A percentile compares a stretch with the other conserved stretches of the same genome.
These are phyloP conservation scores for Poeciliopsis presidionis DNA, from an alignment of 2,797 vertebrate species.

Conservation along the genomic window DNA sequence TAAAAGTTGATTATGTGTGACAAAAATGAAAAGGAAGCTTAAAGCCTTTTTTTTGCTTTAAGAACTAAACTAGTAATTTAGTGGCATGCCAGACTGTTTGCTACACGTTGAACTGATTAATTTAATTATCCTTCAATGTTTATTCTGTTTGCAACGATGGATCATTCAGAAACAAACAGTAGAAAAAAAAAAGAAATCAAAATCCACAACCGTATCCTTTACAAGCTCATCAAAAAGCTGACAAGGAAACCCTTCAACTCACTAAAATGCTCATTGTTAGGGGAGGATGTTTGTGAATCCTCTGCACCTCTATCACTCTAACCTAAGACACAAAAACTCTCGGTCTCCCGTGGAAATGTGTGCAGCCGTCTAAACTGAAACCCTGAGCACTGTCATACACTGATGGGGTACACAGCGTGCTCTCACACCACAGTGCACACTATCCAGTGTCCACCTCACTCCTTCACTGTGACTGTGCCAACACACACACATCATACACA, in stretches of 20 bases:
- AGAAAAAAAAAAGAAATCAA: constrained; percentile 60
- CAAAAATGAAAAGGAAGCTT: not conserved
- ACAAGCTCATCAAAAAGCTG: constrained; percentile 41
- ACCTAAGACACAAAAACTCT: constrained; percentile 57
- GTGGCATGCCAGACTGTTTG: constrained; percentile 23
- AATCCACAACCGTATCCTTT: constrained; percentile 67
- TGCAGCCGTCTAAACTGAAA: constrained; percentile 37
- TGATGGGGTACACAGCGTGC: constrained; percentile 39
- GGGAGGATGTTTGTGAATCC: constrained; percentile 46
- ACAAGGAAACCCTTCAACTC: constrained; percentile 30
- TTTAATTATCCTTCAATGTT: constrained; percentile 47
- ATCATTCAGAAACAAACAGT: constrained; percentile 41
- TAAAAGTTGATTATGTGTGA: not conserved
- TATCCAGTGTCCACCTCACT: constrained; percentile 57
- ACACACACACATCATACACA: constrained; percentile 24
- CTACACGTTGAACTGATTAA: constrained; percentile 50
- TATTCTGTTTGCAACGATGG: constrained; percentile 48
- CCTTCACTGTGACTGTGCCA: constrained; percentile 55
- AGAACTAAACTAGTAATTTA: not conserved
- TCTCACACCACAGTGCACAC: constrained; percentile 38
- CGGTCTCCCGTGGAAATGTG: constrained; percentile 23
- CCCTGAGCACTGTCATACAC: constrained; percentile 35
- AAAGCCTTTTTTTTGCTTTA: not conserved
- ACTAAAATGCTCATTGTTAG: constrained; percentile 47
- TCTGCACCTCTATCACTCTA: constrained; percentile 22